Base-by-base conservation (phyloP, 2,113 vertebrate species). In the Peromyscus leucopus region DNA sequence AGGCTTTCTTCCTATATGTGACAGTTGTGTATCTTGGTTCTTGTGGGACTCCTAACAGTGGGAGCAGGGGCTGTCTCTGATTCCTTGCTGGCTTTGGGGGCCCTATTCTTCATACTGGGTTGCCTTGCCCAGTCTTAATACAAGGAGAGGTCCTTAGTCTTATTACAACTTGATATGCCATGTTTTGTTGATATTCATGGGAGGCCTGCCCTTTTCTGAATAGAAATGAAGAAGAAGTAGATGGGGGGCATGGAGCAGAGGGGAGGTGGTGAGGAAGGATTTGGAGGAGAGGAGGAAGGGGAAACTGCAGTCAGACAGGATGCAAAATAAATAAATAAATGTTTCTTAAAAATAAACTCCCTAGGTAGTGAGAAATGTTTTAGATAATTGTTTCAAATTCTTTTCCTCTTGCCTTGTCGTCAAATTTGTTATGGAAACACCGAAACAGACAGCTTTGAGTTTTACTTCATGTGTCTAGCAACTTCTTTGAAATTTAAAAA, bases 401-500 rank as follows among this genome's bases (percentile, higher is more conserved):
- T 26, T 90, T 94, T 28, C 31, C 83, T 76, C 36, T 89, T 74
- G 13, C 9, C n/a, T 91, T 82, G 90, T 55, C 67, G 10, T 26
- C 28, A 78, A 97, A 89, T 91, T 78, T 91, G 5, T 21, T 76
- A 69, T 55, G 75, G 28, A n/a, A 94, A 94, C 1, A 93, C 11
- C n/a, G 61, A 90, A 96, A 46, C 69, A 69, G 69, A 78, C 12
- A 46, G 15, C 9, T 86, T 86, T 22, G 9, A 88, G 36, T 61
- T 94, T 91, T 69, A 19, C 42, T 39, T 90, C 5, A 22, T 39
- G 11, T 42, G 36, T 83, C 39, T 55, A 72, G 31, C 39, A 83
- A 78, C 36, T 48, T 91, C 46, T 86, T 95, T 93, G 24, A 93
- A 72, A 67, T n/a, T 86, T 61, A 55, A 94, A 33, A 84, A 87